Evolutionary conservation across 2,113 vertebrate species (phyloP).

Genomic region (Rhinoptilus africanus): DNA sequence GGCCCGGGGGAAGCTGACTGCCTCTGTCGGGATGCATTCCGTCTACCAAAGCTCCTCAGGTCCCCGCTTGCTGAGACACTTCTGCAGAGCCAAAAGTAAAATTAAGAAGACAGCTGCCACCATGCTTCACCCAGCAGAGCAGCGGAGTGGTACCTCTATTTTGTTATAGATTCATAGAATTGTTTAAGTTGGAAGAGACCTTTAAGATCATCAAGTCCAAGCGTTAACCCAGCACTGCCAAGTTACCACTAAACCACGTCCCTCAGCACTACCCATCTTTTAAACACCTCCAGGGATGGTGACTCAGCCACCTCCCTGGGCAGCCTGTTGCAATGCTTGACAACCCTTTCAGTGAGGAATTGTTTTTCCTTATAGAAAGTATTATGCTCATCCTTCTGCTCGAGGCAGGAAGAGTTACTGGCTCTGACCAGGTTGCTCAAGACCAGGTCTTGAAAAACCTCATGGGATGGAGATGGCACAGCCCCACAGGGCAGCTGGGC

Average conservation of each 20-base stretch:
- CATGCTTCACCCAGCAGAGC: not conserved
- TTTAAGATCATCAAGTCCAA: not conserved
- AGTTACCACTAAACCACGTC: not conserved
- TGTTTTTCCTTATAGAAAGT: not conserved
- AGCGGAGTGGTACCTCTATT: no score
- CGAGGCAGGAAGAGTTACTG: no score
- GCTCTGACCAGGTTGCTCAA: not conserved
- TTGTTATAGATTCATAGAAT: not conserved
- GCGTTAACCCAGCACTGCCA: not conserved
- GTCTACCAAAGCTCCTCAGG: not conserved
- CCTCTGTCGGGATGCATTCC: no score
- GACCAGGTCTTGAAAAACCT: not conserved
- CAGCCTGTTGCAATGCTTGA: not conserved
- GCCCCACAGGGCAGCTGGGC: fast-evolving
- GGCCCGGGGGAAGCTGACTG: fast-evolving
- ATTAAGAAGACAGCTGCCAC: not conserved
- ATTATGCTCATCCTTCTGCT: not conserved
- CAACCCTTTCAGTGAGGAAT: not conserved
- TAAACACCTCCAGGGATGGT: not conserved
- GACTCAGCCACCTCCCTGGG: not conserved
- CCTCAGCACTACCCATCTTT: not conserved
- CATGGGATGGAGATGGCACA: fast-evolving
- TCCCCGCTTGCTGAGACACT: not conserved
- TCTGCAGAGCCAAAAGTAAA: not conserved
- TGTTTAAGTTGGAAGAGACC: not conserved